Base-by-base conservation (phyloP, 2,797 vertebrate genomes). In the Enteromius mattozi region DNA sequence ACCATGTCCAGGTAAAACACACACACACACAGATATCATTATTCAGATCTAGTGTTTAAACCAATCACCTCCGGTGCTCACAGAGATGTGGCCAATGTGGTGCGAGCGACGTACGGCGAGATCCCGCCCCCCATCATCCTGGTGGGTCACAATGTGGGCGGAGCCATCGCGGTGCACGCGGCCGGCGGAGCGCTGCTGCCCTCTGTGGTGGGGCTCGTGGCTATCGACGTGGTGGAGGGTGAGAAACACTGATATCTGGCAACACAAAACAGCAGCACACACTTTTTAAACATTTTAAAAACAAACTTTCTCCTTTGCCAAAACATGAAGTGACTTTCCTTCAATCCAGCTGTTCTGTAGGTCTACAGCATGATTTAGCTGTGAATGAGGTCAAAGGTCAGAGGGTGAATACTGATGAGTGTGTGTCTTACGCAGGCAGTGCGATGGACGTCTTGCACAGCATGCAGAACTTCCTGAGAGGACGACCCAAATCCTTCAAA, bases 381-480 rank as follows among this genome's bases (percentile, higher is more conserved):
- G 8, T 5, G 9, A n/a, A 21, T 37, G 30, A 3, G 24, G 42
- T 51, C 27, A 47, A n/a, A 14, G 47, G 35, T 37, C 8, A 19
- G 45, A 19, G 8, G 10, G n/a, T 8, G 9, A 7, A 14, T 24
- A 19, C 6, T 54, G 17, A 68, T 7, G 7, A 56, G 21, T 56
- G 24, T 35, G 24, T 56, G n/a, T 80, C 17, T 80, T 17, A 10
- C 75, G 30, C 6, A 93, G 94, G 93, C 1, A 93, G 92, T 27
- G 94, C 94, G 0, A 93, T 91, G 89, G 93, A 93, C 0, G 91
- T 92, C 0, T 90, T 94, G 2, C 94, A 93, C 89, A 92, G 89
- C 88, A 94, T 94, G 68, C 94, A 94, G 91, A 93, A 92, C 90
- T 93, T 93, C 82, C 90, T 93, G 65, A 93, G 89, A 69, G 91